Base-by-base conservation (phyloP, 2,113 vertebrate genomes). In the Alethe diademata region DNA sequence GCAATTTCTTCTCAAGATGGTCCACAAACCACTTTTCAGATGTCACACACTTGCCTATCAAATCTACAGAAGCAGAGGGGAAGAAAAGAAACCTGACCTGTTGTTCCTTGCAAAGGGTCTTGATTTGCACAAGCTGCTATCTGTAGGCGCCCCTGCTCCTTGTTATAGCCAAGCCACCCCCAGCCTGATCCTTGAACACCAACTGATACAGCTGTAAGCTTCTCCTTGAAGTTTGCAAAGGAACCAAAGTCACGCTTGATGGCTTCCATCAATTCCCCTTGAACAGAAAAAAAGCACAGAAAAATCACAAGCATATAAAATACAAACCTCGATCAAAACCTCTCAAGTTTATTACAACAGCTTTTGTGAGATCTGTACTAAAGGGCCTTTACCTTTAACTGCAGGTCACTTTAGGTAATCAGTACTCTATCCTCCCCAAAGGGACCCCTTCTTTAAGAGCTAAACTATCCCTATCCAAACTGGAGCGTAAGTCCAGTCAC, bases 101-200 rank as follows among this genome's bases (percentile, higher is more conserved):
- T 99, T 86, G 99, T 99, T 92, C 99, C 99, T 90, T 99, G 99
- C 81, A 99, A 94, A 53, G 99, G 99, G 92, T 99, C 99, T 97
- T 99, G 99, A 97, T 99, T 99, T 47, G 98, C 67, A 97, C 99
- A 99, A 38, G 99, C 98, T 79, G 97, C 98, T 57, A 99, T 97
- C 71, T 98, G 98, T 28, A 99, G 96, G 83, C 96, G 97, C 6
- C 98, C 98, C 17, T 93, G 98, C 35, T 99, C 99, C 95, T 99
- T 99, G 36, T 98, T 98, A 45, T 98, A 99, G 66, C 99, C 99
- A 42, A 99, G 98, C 99, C 99, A 99, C 4, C 99, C 99, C 99
- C 99, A 99, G 58, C 99, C 99, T 11, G 99, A 99, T 69, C 99
- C 99, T 86, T 99, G 99, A 69, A 99, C 99, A 8, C 99, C 99